Percentiles rank a stretch among this genome's conserved stretches.
Conservation (phyloP, 1,140 invertebrate genomes). For the Drosophila serrata region DNA sequence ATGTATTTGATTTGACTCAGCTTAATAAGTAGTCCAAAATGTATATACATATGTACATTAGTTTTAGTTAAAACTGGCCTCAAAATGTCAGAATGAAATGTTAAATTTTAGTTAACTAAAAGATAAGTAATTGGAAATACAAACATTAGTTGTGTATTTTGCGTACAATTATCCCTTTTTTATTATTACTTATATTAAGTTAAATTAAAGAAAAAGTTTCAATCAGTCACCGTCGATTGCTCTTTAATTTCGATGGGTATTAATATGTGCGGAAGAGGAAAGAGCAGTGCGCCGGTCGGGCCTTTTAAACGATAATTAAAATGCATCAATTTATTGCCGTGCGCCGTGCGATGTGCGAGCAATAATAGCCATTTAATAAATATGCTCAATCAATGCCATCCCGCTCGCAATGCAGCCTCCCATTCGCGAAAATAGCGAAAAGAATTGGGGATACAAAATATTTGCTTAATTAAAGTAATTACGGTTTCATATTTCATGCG, state of each 20-base stretch:
- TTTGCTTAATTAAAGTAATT: conserved; percentile 84
- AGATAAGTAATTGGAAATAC: not conserved
- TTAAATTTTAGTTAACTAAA: not conserved
- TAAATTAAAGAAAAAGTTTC: not conserved
- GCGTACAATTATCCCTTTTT: not conserved
- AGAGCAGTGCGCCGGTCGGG: conserved; percentile 18
- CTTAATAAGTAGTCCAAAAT: not conserved
- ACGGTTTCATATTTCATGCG: conserved; percentile 79
- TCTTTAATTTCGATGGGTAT: conserved; percentile 9
- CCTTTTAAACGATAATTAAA: conserved; percentile 76
- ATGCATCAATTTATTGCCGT: conserved; percentile 71
- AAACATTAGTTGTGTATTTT: not conserved
- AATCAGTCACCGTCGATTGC: not conserved
- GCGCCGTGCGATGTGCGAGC: conserved; percentile 39
- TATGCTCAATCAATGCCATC: conserved; percentile 76
- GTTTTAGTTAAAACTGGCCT: no score
- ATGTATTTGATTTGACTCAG: no score
- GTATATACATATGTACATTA: no score
- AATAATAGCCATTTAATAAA: conserved; percentile 81
- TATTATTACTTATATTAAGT: not conserved
- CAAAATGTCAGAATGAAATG: not conserved
- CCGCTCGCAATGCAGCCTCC: conserved; percentile 19
- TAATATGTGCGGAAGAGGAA: not conserved
- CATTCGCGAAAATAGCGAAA: conserved; percentile 23
- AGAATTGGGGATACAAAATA: conserved; percentile 71